Evolutionary conservation across 2,888 invertebrate genomes (phyloP), one percentile per base, ranked within the genome.

Genomic region (Tachina fera): DNA sequence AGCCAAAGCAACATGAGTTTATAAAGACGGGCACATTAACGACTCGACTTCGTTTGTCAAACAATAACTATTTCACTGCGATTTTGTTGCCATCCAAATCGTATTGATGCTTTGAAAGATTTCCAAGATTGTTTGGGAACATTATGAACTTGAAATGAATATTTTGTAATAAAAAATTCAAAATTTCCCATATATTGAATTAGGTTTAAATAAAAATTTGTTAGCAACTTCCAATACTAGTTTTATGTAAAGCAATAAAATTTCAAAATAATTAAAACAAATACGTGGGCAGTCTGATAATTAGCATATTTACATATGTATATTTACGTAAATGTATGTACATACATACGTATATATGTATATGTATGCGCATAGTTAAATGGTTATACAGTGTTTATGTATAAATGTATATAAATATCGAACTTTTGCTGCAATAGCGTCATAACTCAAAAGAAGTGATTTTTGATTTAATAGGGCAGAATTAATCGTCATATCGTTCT

Each of bases 281-380:
- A 5, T 51, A 58, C 79, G 79, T 80, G 49, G 79, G 79, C 22
- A 1, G 65, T 58, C 58, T 80, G 19, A 49, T 47, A 80, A 80
- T 80, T 72, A 49, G 41, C 41, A 19, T 19, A 16, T 39, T 56
- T 31, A n/a, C 31, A 13, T 13, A 61, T 61, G n/a, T n/a, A 9
- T 61, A 9, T 61, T 51, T 19, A 75, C 45, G 3, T 56, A n/a
- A n/a, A 53, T 53, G 9, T 63, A 41, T 19, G 49, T 16, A 41
- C 45, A 47, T 8, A 41, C 16, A 10, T 58, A 2, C 14, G 9
- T 39, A n/a, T n/a, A n/a, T n/a, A n/a, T n/a, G n/a, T n/a, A n/a
- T n/a, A n/a, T n/a, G n/a, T n/a, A n/a, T n/a, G n/a, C n/a, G 6
- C 14, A 14, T 10, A 39, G 31, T 58, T 56, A 6, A 51, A 51